A percentile compares a stretch with the other conserved stretches of the same genome.
Conservation (phyloP, 2,888 invertebrate genomes). For the Dicyrtomina minuta region DNA sequence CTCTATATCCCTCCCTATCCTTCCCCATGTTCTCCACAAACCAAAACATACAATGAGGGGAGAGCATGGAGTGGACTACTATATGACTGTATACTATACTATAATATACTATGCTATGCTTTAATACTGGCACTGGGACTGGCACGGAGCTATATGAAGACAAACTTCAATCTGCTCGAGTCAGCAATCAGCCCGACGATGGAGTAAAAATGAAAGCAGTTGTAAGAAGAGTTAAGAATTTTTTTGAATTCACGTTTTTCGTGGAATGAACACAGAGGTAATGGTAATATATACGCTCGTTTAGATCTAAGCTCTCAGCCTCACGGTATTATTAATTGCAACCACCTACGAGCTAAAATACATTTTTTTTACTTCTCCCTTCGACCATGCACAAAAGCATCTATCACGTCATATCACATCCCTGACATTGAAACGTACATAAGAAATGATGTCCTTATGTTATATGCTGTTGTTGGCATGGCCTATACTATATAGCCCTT, state of each 20-base stretch:
- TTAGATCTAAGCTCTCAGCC: conserved; percentile 15
- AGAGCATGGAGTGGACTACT: too few relatives aligned
- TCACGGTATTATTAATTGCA: conserved; percentile 27
- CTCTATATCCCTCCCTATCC: background rate
- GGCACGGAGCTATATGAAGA: too few relatives aligned
- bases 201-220: conserved; percentile 10
- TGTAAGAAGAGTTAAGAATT: conserved; percentile 4
- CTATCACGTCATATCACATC: conserved; percentile 28
- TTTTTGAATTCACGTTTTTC: conserved; percentile 29
- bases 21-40: background rate
- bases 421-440: background rate
- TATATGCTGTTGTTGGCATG: background rate
- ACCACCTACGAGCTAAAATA: conserved; percentile 17
- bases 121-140: too few relatives aligned
- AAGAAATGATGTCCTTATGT: background rate
- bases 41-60: background rate
- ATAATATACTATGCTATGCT: too few relatives aligned
- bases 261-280: conserved; percentile 23
- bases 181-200: background rate
- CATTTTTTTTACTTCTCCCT: conserved; percentile 3
- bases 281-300: conserved; percentile 14
- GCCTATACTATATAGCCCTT: too few relatives aligned
- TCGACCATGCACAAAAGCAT: conserved; percentile 12
- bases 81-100: background rate
- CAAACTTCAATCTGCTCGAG: background rate